Conservation (phyloP, 2,113 vertebrate genomes). For the Spermophilus dauricus region DNA sequence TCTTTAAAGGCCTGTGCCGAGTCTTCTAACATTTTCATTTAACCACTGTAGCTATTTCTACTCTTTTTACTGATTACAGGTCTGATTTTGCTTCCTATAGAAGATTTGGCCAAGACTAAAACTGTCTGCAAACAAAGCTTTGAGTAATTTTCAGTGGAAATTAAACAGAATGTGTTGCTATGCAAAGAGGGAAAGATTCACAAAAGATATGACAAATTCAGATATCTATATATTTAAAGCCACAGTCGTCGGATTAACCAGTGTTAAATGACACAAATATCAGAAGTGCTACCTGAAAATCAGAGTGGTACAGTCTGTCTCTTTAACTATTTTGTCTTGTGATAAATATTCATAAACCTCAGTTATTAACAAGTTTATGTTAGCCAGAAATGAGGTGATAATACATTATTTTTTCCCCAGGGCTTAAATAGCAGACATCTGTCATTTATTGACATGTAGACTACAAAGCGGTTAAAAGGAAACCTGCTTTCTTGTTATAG, state of each 20-base stretch:
- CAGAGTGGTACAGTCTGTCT: slow-evolving; percentile 66
- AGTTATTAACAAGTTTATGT: slow-evolving; percentile 81
- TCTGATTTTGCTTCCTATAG: neutral
- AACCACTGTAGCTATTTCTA: neutral
- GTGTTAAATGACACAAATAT: neutral
- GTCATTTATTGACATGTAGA: slow-evolving; percentile 55
- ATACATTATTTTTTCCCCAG: slow-evolving; percentile 41
- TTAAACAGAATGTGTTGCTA: neutral
- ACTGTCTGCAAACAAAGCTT: neutral
- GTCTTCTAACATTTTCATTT: neutral
- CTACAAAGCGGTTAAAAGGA: slow-evolving; percentile 34
- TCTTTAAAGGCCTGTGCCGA: neutral
- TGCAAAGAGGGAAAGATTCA: neutral
- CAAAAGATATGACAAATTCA: slow-evolving; percentile 29
- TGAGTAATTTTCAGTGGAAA: slow-evolving; percentile 52
- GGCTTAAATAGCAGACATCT: slow-evolving; percentile 45
- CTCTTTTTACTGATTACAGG: neutral
- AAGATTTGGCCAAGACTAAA: slow-evolving; percentile 41
- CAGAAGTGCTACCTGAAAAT: slow-evolving; percentile 65
- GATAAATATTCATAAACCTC: slow-evolving; percentile 75
- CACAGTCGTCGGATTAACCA: slow-evolving; percentile 5
- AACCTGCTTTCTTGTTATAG: slow-evolving; percentile 39
- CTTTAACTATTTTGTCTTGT: slow-evolving; percentile 53
- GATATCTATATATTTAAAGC: slow-evolving; percentile 47
- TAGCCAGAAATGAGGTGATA: slow-evolving; percentile 60